Conservation (phyloP, 2,797 vertebrate genomes). For the Chrysocyon brachyurus region DNA sequence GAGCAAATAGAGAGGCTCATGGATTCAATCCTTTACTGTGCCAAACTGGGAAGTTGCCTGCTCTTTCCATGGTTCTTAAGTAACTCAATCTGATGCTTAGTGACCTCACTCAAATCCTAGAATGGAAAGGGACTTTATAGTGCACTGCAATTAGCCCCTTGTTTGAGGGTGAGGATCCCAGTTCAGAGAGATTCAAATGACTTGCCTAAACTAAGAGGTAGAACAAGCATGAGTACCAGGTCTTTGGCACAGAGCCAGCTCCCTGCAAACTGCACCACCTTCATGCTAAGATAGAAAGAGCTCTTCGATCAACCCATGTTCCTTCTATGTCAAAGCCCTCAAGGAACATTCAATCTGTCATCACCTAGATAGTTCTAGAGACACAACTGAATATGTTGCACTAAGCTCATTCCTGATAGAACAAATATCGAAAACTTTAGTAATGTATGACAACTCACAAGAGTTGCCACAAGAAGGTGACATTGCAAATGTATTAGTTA, state of each 20-base stretch:
- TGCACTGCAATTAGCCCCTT: background rate
- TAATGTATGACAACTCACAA: background rate
- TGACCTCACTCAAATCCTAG: background rate
- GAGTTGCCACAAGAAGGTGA: background rate
- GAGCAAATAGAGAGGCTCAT: background rate
- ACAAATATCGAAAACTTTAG: background rate
- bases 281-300: background rate
- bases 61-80: background rate
- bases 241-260: background rate
- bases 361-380: background rate
- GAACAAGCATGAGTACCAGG: background rate
- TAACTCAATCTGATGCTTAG: background rate
- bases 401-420: background rate
- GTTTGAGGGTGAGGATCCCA: background rate
- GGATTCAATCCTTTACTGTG: background rate
- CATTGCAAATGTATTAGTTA: background rate
- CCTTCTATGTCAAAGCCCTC: background rate
- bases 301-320: rapidly evolving
- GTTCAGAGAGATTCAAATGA: background rate
- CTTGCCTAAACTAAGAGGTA: background rate
- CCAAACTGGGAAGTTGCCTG: background rate
- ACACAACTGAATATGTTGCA: background rate
- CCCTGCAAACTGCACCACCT: background rate
- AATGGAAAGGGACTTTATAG: background rate
- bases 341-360: background rate